These are phyloP conservation scores for silkworm (Bombyx mori) DNA, from an alignment of 1,140 invertebrate genomes.

Conservation along the genomic window ASM3026992v2 NC_085118.1:2042001-2042500, in stretches of 20 bases:
- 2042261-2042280: constrained; percentile 10
- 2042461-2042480: constrained; percentile 66
- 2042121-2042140: constrained; percentile 75
- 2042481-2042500: constrained; percentile 51
- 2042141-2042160: constrained; percentile 78
- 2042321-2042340: constrained; percentile 21
- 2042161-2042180: constrained; percentile 40
- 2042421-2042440: constrained; percentile 53
- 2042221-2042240: constrained; percentile 16
- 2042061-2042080: constrained; percentile 83
- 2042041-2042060: constrained; percentile 84
- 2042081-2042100: constrained; percentile 73
- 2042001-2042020: constrained; percentile 84
- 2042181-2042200: constrained; percentile 21
- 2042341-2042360: constrained; percentile 76
- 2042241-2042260: constrained; percentile 15
- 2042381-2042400: constrained; percentile 56
- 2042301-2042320: constrained; percentile 14
- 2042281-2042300: constrained; percentile 14
- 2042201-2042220: constrained; percentile 15
- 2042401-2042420: constrained; percentile 38
- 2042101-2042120: constrained; percentile 48
- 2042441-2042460: constrained; percentile 64
- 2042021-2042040: constrained; percentile 81
- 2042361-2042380: constrained; percentile 77